These are phyloP conservation scores for Halcyon senegalensis DNA, from an alignment of 2,113 vertebrate species.

Conservation along the genomic window DNA sequence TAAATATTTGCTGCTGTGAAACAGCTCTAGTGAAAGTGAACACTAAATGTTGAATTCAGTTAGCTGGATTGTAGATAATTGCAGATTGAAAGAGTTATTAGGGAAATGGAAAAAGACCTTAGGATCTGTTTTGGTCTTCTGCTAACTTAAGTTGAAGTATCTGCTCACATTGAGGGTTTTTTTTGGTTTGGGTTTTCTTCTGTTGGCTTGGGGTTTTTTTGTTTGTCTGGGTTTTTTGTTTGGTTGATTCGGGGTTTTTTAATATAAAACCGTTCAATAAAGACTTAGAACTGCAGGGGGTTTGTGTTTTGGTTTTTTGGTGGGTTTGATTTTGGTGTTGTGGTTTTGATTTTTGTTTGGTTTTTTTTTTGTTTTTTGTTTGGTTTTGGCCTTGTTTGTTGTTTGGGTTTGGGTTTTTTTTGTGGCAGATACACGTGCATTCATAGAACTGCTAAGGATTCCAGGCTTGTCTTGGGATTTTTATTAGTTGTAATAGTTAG, in stretches of 20 bases:
- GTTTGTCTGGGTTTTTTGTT: not conserved
- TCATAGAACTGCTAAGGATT: constrained; percentile 86
- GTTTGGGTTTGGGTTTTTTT: not conserved
- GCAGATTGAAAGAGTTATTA: constrained; percentile 85
- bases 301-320: not conserved
- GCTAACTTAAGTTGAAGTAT: constrained; percentile 85
- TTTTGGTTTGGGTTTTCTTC: not conserved
- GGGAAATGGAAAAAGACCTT: constrained; percentile 72
- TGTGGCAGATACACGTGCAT: constrained; percentile 90
- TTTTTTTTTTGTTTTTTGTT: not conserved
- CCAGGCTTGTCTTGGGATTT: constrained; percentile 89
- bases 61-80: constrained; percentile 95
- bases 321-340: not conserved
- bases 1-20: constrained; percentile 86
- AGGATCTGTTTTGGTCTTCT: constrained; percentile 76
- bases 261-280: constrained; percentile 79
- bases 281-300: constrained; percentile 85
- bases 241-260: not conserved
- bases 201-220: not conserved
- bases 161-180: constrained; percentile 77
- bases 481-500: constrained; percentile 98
- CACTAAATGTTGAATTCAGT: constrained; percentile 91
- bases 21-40: constrained; percentile 88
- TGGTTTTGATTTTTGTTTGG: not conserved
- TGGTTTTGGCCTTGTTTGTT: too few relatives aligned